These are phyloP conservation scores for Eupithecia tripunctaria DNA, from an alignment of 2,888 invertebrate genomes.

Conservation along the genomic window DNA sequence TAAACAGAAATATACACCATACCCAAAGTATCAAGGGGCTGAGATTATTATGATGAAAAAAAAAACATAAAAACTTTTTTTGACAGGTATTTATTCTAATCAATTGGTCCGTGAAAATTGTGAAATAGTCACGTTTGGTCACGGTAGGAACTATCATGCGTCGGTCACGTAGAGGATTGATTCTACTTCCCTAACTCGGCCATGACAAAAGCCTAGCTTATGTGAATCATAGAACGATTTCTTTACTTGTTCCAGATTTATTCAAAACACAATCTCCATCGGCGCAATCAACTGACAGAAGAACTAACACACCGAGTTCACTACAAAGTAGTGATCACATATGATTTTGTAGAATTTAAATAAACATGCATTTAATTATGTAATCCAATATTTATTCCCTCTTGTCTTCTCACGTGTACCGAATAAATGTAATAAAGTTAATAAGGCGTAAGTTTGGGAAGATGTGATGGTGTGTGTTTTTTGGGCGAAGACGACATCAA, in stretches of 20 bases:
- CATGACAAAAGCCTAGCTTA: background rate
- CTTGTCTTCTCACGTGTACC: background rate
- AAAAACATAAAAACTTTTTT: background rate
- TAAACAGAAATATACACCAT: background rate
- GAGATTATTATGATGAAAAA: background rate
- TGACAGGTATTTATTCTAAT: background rate
- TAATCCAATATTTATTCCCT: background rate
- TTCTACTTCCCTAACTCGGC: background rate
- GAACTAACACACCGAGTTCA: constrained; percentile 52
- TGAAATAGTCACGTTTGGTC: background rate
- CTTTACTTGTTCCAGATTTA: constrained; percentile 56
- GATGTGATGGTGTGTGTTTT: too few relatives aligned
- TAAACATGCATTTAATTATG: constrained; percentile 4
- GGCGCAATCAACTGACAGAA: constrained; percentile 49
- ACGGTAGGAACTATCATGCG: background rate
- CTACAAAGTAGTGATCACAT: constrained; percentile 49
- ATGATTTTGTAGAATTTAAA: constrained; percentile 10
- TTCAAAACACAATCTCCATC: constrained; percentile 56
- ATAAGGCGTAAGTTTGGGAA: too few relatives aligned
- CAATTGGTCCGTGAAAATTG: background rate
- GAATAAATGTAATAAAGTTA: too few relatives aligned
- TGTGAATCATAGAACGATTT: background rate
- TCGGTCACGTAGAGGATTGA: background rate
- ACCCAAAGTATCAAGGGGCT: background rate
- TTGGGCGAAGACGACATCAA: too few relatives aligned